Evolutionary conservation across 1,140 invertebrate species (phyloP).

Genomic region (Fopius arisanus): DNA sequence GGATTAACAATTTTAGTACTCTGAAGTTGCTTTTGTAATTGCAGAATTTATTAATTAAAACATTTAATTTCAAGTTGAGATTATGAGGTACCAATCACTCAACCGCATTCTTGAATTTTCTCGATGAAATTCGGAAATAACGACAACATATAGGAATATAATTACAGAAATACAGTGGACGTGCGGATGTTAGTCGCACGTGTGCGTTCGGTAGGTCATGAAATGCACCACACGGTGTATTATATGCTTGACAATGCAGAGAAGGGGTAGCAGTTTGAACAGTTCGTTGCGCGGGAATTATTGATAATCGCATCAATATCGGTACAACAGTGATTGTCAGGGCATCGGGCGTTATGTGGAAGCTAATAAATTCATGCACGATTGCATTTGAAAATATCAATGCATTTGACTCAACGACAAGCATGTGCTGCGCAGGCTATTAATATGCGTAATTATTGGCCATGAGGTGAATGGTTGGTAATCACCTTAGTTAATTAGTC

Average conservation of each 20-base stretch:
- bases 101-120: too few relatives aligned
- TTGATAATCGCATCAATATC: conserved; percentile 62
- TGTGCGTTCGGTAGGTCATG: conserved; percentile 19
- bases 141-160: background rate
- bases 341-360: conserved; percentile 28
- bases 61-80: too few relatives aligned
- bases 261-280: conserved; percentile 29
- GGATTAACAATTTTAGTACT: too few relatives aligned
- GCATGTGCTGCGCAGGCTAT: background rate
- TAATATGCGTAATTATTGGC: background rate
- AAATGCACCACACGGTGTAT: conserved; percentile 18
- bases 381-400: conserved; percentile 24
- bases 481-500: conserved; percentile 37
- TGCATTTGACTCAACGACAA: background rate
- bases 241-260: background rate
- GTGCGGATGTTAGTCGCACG: conserved; percentile 18
- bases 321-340: conserved; percentile 49
- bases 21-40: too few relatives aligned
- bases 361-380: conserved; percentile 52
- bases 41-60: too few relatives aligned
- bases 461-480: conserved; percentile 4
- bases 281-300: conserved; percentile 47
- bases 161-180: background rate
- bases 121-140: background rate
- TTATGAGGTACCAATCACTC: too few relatives aligned